phyloP scores from a whole-genome alignment of 2,113 vertebrate species.

The Varanus salvator region DNA sequence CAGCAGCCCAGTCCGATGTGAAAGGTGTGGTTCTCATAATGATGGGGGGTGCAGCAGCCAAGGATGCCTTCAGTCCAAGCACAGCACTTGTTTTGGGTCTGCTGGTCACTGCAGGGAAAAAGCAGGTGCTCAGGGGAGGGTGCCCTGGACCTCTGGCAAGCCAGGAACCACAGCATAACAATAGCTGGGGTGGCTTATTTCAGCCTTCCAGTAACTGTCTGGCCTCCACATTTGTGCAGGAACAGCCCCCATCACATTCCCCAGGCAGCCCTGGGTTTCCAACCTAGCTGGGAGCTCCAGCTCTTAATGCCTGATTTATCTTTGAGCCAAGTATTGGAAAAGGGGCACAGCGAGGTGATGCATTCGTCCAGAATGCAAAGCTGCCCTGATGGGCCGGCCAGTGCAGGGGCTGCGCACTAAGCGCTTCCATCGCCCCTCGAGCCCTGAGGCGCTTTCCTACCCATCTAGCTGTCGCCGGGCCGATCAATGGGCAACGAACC shows the following conservation, averaged over 20 bases:
- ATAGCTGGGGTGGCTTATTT: too few species aligned
- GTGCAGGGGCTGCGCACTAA: background rate
- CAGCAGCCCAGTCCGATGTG: slow-evolving; percentile 55
- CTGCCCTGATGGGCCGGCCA: too few species aligned
- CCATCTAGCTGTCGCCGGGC: background rate
- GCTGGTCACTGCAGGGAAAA: background rate
- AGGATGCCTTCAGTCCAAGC: fast-evolving
- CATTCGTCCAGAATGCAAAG: too few species aligned
- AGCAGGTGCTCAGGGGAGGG: background rate
- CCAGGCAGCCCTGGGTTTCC: too few species aligned
- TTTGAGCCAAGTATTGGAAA: too few species aligned
- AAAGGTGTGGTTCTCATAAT: slow-evolving; percentile 64
- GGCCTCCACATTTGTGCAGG: too few species aligned
- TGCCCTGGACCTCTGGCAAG: background rate
- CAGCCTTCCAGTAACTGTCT: too few species aligned
- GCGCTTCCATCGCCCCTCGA: background rate
- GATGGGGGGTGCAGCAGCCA: background rate
- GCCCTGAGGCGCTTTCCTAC: background rate
- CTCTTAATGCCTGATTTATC: too few species aligned
- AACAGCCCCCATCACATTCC: too few species aligned
- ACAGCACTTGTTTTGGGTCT: background rate
- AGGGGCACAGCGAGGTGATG: too few species aligned
- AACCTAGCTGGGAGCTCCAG: too few species aligned
- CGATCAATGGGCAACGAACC: background rate
- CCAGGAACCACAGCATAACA: too few species aligned